Percentiles rank a stretch among this genome's conserved stretches.
Evolutionary conservation across 1,140 invertebrate genomes (phyloP).

Genomic region (Euura saliciscinereae): DNA sequence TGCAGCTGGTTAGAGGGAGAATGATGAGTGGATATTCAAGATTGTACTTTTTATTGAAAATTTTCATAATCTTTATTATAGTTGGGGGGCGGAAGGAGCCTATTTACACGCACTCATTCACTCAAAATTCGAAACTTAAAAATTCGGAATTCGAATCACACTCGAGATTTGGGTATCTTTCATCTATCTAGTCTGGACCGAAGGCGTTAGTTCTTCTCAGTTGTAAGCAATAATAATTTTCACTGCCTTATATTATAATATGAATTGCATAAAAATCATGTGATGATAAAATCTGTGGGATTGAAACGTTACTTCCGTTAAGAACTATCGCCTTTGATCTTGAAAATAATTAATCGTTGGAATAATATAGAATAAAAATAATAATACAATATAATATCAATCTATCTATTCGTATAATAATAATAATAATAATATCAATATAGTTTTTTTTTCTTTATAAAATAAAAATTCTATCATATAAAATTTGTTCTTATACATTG

Average conservation of each 20-base stretch:
- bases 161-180: slow-evolving; percentile 30
- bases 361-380: slow-evolving; percentile 41
- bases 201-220: slow-evolving; percentile 34
- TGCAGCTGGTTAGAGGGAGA: background rate
- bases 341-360: slow-evolving; percentile 35
- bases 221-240: background rate
- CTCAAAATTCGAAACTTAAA: slow-evolving; percentile 28
- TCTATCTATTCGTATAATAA: slow-evolving; percentile 45
- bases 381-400: slow-evolving; percentile 49
- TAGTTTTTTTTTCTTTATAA: slow-evolving; percentile 43
- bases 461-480: slow-evolving; percentile 47
- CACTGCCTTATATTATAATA: background rate
- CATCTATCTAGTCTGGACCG: slow-evolving; percentile 35
- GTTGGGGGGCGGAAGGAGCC: slow-evolving; percentile 33
- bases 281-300: background rate
- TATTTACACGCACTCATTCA: slow-evolving; percentile 52
- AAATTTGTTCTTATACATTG: slow-evolving; percentile 10
- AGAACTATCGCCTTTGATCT: slow-evolving; percentile 35
- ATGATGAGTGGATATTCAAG: slow-evolving; percentile 19
- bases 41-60: slow-evolving; percentile 58
- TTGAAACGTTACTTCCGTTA: background rate
- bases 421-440: slow-evolving; percentile 3
- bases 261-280: background rate
- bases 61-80: slow-evolving; percentile 44
- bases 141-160: slow-evolving; percentile 12